Percentiles rank a stretch among this genome's conserved stretches.
Conservation (phyloP, 2,113 vertebrate species). For the Artemisiospiza belli region DNA sequence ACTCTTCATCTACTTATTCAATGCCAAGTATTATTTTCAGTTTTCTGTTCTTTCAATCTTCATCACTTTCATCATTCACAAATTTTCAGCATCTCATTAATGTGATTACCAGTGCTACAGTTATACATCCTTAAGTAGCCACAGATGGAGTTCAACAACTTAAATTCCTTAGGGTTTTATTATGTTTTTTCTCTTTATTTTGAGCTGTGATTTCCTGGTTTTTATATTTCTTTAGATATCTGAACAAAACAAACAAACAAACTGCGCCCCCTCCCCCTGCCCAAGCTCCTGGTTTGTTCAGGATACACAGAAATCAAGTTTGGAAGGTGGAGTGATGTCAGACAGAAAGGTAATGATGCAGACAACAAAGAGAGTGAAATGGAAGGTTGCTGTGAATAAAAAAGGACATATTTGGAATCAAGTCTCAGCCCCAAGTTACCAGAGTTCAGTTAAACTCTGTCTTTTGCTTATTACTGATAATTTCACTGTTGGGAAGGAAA, state of each 20-base stretch:
- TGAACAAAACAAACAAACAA: not conserved
- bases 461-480: not conserved
- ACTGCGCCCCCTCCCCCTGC: fast-evolving
- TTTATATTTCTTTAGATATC: not conserved
- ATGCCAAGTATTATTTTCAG: not conserved
- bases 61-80: not conserved
- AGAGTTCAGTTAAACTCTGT: not conserved
- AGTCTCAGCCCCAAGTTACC: not conserved
- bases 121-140: not conserved
- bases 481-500: not conserved
- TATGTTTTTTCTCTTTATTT: not conserved
- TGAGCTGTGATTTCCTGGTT: not conserved
- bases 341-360: not conserved
- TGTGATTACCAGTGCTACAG: not conserved
- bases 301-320: not conserved
- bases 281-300: not conserved
- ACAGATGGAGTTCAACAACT: not conserved
- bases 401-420: not conserved
- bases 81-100: not conserved
- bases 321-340: not conserved
- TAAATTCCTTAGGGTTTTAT: not conserved
- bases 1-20: not conserved
- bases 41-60: not conserved
- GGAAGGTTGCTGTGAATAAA: not conserved
- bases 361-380: not conserved